A percentile compares a stretch with the other conserved stretches of the same genome.
phyloP scores from a whole-genome alignment of 2,888 invertebrate genomes.

The Ormyrus rosae region DNA sequence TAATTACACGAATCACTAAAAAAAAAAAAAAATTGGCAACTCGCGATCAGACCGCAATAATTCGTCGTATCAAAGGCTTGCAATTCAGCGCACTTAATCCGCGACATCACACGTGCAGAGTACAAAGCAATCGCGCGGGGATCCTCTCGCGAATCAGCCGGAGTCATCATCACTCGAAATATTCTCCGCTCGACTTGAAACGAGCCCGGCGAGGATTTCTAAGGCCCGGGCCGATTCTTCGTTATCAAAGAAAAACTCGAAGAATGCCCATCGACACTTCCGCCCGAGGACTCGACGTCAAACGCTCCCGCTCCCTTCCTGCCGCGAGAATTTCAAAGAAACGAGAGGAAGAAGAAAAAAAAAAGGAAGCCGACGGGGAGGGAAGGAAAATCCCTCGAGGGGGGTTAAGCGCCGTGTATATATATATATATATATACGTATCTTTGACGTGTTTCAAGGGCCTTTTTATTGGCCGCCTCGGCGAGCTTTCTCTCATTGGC shows the following conservation, averaged over 20 bases:
- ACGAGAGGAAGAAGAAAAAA: neutral
- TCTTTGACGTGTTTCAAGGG: constrained; percentile 45
- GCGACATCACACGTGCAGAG: too few relatives aligned
- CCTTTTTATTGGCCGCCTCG: constrained; percentile 48
- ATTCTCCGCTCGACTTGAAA: too few relatives aligned
- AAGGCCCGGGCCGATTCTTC: constrained; percentile 25
- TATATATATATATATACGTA: neutral
- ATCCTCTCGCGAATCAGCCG: too few relatives aligned
- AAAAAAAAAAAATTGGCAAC: too few relatives aligned
- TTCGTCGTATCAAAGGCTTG: too few relatives aligned
- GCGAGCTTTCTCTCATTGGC: constrained; percentile 52
- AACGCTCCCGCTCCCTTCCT: neutral
- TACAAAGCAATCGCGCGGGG: too few relatives aligned
- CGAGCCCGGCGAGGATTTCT: neutral
- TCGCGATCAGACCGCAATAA: too few relatives aligned
- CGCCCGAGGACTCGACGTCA: constrained; percentile 25
- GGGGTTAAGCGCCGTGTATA: neutral
- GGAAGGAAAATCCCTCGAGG: constrained; percentile 40
- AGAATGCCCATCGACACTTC: constrained; percentile 51
- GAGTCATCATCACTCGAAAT: too few relatives aligned
- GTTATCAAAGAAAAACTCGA: constrained; percentile 45
- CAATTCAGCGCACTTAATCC: too few relatives aligned
- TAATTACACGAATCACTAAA: too few relatives aligned
- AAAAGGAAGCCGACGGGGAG: neutral
- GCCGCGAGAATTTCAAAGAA: neutral